Conservation (phyloP, 2,888 invertebrate genomes). For the Oxystoma pomonae region DNA sequence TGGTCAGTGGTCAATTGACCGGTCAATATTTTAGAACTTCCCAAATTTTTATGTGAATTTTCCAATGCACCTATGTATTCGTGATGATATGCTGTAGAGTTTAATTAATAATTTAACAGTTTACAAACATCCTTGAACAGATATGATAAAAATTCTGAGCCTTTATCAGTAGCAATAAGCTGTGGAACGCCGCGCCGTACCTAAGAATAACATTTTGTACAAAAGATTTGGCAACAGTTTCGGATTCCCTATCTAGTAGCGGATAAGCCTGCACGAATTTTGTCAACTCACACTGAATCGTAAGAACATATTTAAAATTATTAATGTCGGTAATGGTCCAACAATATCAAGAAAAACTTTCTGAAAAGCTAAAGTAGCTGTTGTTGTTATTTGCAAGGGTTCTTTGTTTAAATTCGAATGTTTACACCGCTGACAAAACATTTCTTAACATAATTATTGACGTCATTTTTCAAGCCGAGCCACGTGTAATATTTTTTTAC, state of each 20-base stretch:
- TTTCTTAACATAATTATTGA: neutral
- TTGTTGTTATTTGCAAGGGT: no score
- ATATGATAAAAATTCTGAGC: slow-evolving; percentile 9
- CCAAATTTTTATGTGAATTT: slow-evolving; percentile 25
- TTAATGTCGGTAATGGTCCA: slow-evolving; percentile 21
- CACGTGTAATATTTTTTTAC: neutral
- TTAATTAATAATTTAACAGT: slow-evolving; percentile 12
- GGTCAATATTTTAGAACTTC: no score
- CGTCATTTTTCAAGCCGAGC: slow-evolving; percentile 1
- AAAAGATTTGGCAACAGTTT: neutral
- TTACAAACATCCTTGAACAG: neutral
- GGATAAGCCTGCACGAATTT: slow-evolving; percentile 20
- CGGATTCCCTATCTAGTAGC: slow-evolving; percentile 16
- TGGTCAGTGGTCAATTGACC: no score
- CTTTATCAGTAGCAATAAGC: slow-evolving; percentile 19
- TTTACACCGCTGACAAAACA: slow-evolving; percentile 20
- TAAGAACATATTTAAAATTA: no score
- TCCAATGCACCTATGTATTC: slow-evolving; percentile 20
- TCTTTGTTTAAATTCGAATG: no score
- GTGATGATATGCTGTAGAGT: slow-evolving; percentile 19
- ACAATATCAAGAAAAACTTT: slow-evolving; percentile 23
- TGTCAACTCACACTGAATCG: no score
- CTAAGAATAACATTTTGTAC: slow-evolving; percentile 16
- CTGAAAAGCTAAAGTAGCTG: no score
- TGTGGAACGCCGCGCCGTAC: slow-evolving; percentile 23